Base-by-base conservation (phyloP, 2,888 invertebrate species). In the Pediacus dermestoides region DNA sequence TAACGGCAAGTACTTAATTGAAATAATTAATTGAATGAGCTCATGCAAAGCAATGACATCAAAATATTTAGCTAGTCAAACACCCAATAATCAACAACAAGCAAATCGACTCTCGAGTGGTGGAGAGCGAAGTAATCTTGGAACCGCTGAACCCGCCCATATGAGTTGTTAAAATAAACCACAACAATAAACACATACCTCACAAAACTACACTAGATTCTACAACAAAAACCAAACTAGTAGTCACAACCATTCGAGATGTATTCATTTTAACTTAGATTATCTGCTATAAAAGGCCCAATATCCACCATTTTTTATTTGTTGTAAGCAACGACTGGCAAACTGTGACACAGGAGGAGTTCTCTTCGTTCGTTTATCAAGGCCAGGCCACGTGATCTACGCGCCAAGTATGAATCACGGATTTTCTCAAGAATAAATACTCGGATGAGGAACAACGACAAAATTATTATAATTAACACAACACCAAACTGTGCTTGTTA, bases 301-400 rank as follows among this genome's bases (percentile, higher is more conserved):
- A 46, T 52, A 58, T 58, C 63, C 64, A 63, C 65, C 65, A 65
- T 65, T 63, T 62, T 62, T 62, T 58, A 58, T 61, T 60, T 52
- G 55, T 53, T 50, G 41, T 53, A 45, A 37, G 27, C 28, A 39
- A 39, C 40, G 50, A 42, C 36, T 48, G 44, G 26, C 35, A 39
- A 42, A 11, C 16, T 27, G 30, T 26, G 28, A 35, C 39, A 31
- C 45, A 37, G 38, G 39, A 33, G 45, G 41, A 34, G 23, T 37
- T 38, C 34, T 3, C 15, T 7, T 22, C 31, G 31, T 39, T 32
- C 30, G n/a, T n/a, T n/a, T 47, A 58, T 57, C 55, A 58, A 59
- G 59, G 57, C 42, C 58, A 54, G 39, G 42, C 50, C 57, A 58
- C 56, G 60, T 60, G 58, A 53, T 48, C 27, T 34, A 47, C 49